Evolutionary conservation across 1,140 invertebrate species (phyloP), one percentile per base, ranked within the genome.

Genomic region (Drosophila pachea): DNA sequence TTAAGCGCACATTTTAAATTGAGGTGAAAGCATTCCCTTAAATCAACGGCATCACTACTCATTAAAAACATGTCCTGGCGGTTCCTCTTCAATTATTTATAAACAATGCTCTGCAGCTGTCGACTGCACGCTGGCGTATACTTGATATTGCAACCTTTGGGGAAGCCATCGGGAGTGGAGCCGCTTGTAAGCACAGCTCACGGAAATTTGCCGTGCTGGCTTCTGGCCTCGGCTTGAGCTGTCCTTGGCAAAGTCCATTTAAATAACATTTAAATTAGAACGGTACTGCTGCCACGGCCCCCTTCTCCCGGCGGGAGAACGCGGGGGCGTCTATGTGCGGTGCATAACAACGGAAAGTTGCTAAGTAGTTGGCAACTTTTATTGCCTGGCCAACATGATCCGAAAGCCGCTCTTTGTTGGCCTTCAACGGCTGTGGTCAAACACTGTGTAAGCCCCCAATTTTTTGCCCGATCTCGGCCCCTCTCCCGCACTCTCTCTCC

Each of bases 351-450:
- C 42, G 32, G 8, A 56, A 76, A 79, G 58, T 82, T 74, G 52
- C 32, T 50, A 68, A 68, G 71, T 61, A 72, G 75, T 78, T 82
- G 42, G 42, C 38, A 83, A 75, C 79, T 82, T 78, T 82, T 78
- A 82, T 82, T 82, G 76, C 75, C 63, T 43, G 56, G 36, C 68
- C 55, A 54, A 62, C 56, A 61, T 71, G 54, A 60, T 55, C 36
- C 50, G 49, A 59, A 12, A 40, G 62, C 68, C 62, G 64, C 52
- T 40, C 54, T 55, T 62, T 33, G 53, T 40, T 74, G 74, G 54
- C 66, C 74, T 78, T 74, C 71, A 73, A 61, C 60, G 45, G 65
- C 31, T 53, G 53, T 53, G 53, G 12, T 48, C 42, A 68, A 55
- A 56, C 54, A 66, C 40, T 58, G 53, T 31, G 11, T 43, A 61